Evolutionary conservation across 2,888 invertebrate species (phyloP).

Genomic region (Epistrophe grossulariae): DNA sequence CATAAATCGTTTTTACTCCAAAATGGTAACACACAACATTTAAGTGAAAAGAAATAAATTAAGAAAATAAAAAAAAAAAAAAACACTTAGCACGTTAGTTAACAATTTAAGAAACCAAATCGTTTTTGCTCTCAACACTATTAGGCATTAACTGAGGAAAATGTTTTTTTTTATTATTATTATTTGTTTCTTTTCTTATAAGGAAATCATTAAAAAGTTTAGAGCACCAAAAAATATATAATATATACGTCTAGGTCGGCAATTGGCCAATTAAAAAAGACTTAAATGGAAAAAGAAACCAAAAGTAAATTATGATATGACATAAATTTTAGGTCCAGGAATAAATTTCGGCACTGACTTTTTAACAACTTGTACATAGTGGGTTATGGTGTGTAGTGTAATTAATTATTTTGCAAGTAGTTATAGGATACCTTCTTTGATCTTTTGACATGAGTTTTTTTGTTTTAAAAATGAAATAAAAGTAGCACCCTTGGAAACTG

Average conservation of each 20-base stretch:
- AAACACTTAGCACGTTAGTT: conserved; percentile 59
- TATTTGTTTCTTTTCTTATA: conserved; percentile 29
- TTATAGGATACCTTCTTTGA: not conserved
- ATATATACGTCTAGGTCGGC: conserved; percentile 44
- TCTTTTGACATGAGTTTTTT: not conserved
- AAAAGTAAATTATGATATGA: conserved; percentile 37
- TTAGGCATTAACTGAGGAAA: conserved; percentile 31
- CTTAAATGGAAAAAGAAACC: conserved; percentile 45
- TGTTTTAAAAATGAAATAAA: too few relatives aligned
- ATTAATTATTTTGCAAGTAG: not conserved
- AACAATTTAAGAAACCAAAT: conserved; percentile 61
- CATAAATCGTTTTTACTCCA: not conserved
- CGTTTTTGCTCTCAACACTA: conserved; percentile 38
- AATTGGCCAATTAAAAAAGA: conserved; percentile 47
- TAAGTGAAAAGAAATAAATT: conserved; percentile 16
- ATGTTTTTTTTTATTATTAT: conserved; percentile 8
- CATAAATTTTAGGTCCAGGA: conserved; percentile 1
- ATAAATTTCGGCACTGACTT: not conserved
- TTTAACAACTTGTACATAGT: not conserved
- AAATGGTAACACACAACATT: conserved; percentile 27
- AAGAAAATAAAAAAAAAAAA: conserved; percentile 8
- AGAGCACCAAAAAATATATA: conserved; percentile 6
- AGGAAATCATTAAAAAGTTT: conserved; percentile 51
- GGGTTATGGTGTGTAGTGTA: not conserved
- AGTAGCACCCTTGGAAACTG: too few relatives aligned